Base-by-base conservation (phyloP, 1,140 invertebrate genomes). In the Drosophila carrolli region DNA sequence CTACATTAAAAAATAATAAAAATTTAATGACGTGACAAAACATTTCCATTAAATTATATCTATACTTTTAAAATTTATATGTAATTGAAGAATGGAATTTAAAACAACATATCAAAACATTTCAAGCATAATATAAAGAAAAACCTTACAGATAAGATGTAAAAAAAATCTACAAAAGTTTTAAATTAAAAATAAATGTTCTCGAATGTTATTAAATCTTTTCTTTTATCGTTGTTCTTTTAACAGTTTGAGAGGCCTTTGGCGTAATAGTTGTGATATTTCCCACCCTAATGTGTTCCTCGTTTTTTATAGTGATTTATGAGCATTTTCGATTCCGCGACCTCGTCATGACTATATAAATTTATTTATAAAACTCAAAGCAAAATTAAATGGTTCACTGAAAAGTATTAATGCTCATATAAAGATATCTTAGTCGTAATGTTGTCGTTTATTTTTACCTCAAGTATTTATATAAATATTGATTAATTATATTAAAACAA, bases 151-250 rank as follows among this genome's bases (percentile, higher is more conserved):
- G 23, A 51, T 27, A 35, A 53, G 46, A 48, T 48, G 51, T 44
- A 29, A 72, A 59, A 51, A 55, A 43, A 19, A 13, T 59, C 29
- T 65, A 60, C 43, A 27, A 27, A 57, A 41, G 27, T 50, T 67
- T 83, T 63, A 44, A 66, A 68, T 46, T 70, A 65, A 44, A 44
- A 79, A 71, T 82, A 82, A 67, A 81, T 68, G 78, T 81, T 81
- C 44, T 29, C 19, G 10, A 50, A 70, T 23, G 50, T 48, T 38
- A 65, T 16, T 5, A 16, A 10, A 13, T 40, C 13, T 4, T 40
- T 40, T 40, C 4, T 40, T 40, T 40, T 40, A 2, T n/a, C 4
- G 11, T 40, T 32, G 4, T n/a, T 16, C 9, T 44, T 44, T 23
- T 6, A 46, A 46, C 8, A 5, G 6, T 16, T 43, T 43, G 40